phyloP scores from a whole-genome alignment of 2,113 vertebrate species.

The Amphilophus citrinellus region DNA sequence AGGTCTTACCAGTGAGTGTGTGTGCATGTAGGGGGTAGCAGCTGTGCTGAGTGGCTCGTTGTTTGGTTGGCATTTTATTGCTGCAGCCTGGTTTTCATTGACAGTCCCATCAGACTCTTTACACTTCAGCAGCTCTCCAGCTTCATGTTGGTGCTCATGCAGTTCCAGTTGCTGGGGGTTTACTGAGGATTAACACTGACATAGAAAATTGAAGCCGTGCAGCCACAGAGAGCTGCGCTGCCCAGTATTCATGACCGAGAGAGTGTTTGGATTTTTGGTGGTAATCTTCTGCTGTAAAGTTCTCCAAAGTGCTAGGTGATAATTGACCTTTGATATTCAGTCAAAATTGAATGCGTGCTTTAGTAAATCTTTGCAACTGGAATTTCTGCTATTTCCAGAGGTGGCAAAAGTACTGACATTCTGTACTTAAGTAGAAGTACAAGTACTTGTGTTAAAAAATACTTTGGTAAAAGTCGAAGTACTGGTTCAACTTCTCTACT shows the following conservation, averaged over 20 bases:
- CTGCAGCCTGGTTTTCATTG: slow-evolving; percentile 77
- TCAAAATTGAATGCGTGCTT: neutral
- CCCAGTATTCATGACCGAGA: fast-evolving
- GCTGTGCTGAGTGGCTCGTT: slow-evolving; percentile 67
- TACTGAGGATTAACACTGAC: slow-evolving; percentile 30
- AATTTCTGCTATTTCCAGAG: too few relatives aligned
- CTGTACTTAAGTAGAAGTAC: too few relatives aligned
- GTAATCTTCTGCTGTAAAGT: neutral
- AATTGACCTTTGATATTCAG: neutral
- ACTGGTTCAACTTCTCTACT: too few relatives aligned
- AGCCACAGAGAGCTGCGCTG: slow-evolving; percentile 1
- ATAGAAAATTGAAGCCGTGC: neutral
- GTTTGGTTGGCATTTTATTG: slow-evolving; percentile 73
- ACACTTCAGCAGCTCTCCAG: slow-evolving; percentile 48
- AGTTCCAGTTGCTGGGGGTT: slow-evolving; percentile 27
- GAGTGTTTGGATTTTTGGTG: neutral
- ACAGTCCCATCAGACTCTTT: slow-evolving; percentile 79
- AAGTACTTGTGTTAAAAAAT: too few relatives aligned
- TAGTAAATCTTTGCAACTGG: neutral
- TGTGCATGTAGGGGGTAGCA: slow-evolving; percentile 48
- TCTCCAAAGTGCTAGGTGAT: too few relatives aligned
- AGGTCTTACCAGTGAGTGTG: neutral
- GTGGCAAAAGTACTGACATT: too few relatives aligned
- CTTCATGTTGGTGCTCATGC: slow-evolving; percentile 1
- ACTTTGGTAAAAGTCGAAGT: too few relatives aligned